These are phyloP conservation scores for Oncorhynchus tshawytscha DNA, from an alignment of 2,113 vertebrate genomes.

Conservation along the genomic window DNA sequence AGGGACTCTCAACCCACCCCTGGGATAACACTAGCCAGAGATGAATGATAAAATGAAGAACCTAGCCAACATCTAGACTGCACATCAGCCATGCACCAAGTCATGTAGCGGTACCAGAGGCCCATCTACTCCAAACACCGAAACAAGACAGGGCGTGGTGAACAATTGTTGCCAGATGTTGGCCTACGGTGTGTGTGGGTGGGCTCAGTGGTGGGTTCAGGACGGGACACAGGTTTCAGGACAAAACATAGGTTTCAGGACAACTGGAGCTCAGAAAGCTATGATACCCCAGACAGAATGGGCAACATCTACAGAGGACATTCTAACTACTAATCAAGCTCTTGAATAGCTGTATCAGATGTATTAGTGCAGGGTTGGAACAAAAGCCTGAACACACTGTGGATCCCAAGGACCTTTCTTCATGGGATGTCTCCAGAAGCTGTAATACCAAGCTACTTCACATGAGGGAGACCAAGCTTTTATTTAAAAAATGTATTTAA, in stretches of 20 bases:
- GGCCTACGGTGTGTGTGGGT: conserved; percentile 13
- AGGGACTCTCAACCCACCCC: conserved; percentile 16
- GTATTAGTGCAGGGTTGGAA: too few species aligned
- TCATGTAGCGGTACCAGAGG: conserved; percentile 37
- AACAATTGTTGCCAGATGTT: conserved; percentile 65
- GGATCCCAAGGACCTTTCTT: not conserved
- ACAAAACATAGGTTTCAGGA: conserved; percentile 14
- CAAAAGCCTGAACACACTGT: not conserved
- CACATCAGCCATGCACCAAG: not conserved
- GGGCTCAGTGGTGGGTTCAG: not conserved
- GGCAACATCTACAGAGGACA: not conserved
- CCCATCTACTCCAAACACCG: conserved; percentile 14
- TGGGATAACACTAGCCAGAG: not conserved
- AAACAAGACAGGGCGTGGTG: conserved; percentile 31
- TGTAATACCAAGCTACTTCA: conserved; percentile 36
- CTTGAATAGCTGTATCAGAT: too few species aligned
- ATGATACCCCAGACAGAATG: too few species aligned
- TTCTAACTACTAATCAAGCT: not conserved
- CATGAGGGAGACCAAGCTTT: conserved; percentile 50
- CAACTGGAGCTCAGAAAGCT: too few species aligned
- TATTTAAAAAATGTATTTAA: too few species aligned
- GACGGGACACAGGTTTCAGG: conserved; percentile 14
- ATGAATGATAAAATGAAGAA: not conserved
- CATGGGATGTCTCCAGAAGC: not conserved
- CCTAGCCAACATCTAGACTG: conserved; percentile 16